Conservation (phyloP, 2,888 invertebrate species). For the Harmothoe impar region DNA sequence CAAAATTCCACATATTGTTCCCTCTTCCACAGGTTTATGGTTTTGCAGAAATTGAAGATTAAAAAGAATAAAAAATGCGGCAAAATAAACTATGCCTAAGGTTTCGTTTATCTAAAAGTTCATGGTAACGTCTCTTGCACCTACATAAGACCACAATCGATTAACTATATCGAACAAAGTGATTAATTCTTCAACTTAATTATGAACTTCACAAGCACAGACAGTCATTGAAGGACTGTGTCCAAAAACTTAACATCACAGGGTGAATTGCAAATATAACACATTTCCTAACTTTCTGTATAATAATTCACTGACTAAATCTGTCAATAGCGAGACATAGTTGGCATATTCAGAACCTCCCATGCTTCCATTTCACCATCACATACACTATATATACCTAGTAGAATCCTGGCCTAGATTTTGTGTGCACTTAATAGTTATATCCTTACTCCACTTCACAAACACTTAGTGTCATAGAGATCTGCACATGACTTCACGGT, state of each 20-base stretch:
- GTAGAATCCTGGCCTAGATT: conserved; percentile 8
- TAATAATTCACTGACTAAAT: not conserved
- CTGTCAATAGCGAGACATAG: conserved; percentile 2
- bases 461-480: not conserved
- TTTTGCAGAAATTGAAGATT: not conserved
- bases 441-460: not conserved
- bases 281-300: conserved; percentile 11
- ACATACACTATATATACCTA: not conserved
- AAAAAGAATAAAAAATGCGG: not conserved
- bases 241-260: not conserved
- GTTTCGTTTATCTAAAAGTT: not conserved
- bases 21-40: conserved; percentile 7
- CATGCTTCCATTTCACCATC: not conserved
- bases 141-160: conserved; percentile 43
- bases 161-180: conserved; percentile 5
- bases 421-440: not conserved
- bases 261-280: not conserved
- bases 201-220: not conserved
- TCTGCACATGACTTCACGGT: not conserved
- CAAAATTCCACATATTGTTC: conserved; percentile 7
- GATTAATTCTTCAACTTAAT: conserved; percentile 1
- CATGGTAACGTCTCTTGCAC: not conserved
- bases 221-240: not conserved
- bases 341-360: conserved; percentile 12
- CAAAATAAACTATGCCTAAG: conserved; percentile 32